Evolutionary conservation across 92 coral and sea anemone genomes (phyloP).

Genomic region (Actinernus sp.): DNA sequence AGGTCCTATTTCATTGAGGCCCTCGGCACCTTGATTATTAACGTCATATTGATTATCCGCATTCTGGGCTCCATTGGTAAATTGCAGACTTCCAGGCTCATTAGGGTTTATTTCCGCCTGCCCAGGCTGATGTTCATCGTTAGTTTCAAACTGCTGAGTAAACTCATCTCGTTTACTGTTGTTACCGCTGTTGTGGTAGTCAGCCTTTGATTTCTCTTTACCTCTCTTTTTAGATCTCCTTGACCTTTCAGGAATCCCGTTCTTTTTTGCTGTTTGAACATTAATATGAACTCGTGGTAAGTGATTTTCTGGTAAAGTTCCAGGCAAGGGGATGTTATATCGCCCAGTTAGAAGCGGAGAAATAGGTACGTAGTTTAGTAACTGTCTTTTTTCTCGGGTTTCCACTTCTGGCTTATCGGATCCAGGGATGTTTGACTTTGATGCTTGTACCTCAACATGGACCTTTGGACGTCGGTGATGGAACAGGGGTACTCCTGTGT

Average conservation of each 20-base stretch:
- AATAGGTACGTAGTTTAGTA: constrained; percentile 49
- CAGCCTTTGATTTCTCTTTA: neutral
- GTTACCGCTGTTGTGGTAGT: neutral
- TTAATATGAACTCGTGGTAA: too few species aligned
- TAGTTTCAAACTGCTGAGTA: constrained; percentile 1
- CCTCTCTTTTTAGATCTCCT: neutral
- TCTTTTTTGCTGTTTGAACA: neutral
- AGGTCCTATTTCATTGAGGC: constrained; percentile 26
- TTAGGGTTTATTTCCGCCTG: constrained; percentile 14
- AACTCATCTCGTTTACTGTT: constrained; percentile 42
- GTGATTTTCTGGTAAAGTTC: neutral
- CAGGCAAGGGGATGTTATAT: constrained; percentile 10
- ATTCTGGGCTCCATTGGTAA: neutral
- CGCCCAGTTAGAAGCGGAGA: constrained; percentile 54
- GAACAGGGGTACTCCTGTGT: constrained; percentile 52
- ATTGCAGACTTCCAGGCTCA: constrained; percentile 1
- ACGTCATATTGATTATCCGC: neutral
- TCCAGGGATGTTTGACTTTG: constrained; percentile 88
- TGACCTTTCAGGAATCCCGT: neutral
- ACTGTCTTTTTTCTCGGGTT: constrained; percentile 61
- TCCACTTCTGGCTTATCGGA: constrained; percentile 28
- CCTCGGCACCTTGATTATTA: constrained; percentile 15
- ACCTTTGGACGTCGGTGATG: constrained; percentile 81
- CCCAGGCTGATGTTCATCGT: constrained; percentile 1
- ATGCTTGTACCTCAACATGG: constrained; percentile 86